Evolutionary conservation across 2,797 vertebrate genomes (phyloP).

Genomic region (Falco biarmicus): DNA sequence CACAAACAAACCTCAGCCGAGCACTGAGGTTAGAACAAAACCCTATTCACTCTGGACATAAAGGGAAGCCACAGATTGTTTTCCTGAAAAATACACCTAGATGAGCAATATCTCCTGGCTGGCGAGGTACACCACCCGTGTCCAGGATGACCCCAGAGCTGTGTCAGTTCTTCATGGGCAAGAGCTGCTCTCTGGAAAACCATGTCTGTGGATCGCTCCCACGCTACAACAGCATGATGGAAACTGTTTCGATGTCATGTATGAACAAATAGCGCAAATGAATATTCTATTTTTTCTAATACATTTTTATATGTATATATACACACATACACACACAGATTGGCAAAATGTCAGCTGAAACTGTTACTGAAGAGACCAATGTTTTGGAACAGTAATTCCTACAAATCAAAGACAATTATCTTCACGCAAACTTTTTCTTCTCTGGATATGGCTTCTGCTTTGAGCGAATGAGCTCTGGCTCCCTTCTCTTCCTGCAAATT

Average conservation of each 20-base stretch:
- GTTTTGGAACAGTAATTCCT: neutral
- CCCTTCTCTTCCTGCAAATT: neutral
- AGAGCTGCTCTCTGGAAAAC: neutral
- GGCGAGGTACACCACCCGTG: rapidly evolving
- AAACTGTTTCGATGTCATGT: neutral
- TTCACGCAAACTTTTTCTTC: neutral
- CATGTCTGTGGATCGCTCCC: rapidly evolving
- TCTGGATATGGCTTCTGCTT: neutral
- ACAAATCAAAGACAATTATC: neutral
- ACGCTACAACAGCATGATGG: neutral
- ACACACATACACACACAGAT: neutral
- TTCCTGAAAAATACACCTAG: neutral
- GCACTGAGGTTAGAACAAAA: neutral
- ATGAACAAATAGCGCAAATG: neutral
- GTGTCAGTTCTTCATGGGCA: rapidly evolving
- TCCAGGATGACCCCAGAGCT: rapidly evolving
- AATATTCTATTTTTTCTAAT: neutral
- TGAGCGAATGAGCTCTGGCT: neutral
- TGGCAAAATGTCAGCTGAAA: neutral
- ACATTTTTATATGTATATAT: neutral
- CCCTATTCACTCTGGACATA: neutral
- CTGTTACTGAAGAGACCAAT: neutral
- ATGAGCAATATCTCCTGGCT: neutral
- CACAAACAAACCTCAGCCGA: neutral
- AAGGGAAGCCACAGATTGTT: neutral